These are phyloP conservation scores for Beroe forskalii DNA, from an alignment of 37 sponge, comb jelly and placozoan genomes.

Conservation along the genomic window DNA sequence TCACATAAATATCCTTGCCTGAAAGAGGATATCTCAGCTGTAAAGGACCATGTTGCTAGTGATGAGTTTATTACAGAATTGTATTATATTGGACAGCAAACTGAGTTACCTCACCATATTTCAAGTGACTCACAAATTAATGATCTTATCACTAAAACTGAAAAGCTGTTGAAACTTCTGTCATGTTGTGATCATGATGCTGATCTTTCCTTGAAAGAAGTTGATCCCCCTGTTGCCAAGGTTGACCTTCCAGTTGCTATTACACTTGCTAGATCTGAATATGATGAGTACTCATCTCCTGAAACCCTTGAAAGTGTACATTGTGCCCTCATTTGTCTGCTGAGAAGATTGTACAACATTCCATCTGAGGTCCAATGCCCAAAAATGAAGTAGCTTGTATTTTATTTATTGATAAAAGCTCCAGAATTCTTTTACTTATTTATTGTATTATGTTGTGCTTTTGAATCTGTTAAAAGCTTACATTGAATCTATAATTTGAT, in stretches of 20 bases:
- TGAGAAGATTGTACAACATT: not conserved
- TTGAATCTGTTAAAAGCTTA: too few species aligned
- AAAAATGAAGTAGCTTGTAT: not conserved
- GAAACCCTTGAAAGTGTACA: constrained; percentile 75
- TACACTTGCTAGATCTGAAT: constrained; percentile 70
- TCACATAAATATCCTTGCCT: not conserved
- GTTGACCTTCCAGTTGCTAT: not conserved
- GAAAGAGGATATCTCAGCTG: not conserved
- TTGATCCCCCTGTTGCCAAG: too few species aligned
- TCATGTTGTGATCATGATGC: not conserved
- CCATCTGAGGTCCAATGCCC: not conserved
- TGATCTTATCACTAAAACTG: constrained; percentile 1
- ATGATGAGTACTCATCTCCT: constrained; percentile 78
- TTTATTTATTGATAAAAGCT: too few species aligned
- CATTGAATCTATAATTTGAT: too few species aligned
- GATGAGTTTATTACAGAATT: constrained; percentile 13
- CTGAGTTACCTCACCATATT: constrained; percentile 80
- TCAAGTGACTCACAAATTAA: constrained; percentile 67
- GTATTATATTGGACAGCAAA: constrained; percentile 59
- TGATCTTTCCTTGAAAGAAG: too few species aligned
- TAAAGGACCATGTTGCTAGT: not conserved
- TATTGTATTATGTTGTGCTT: too few species aligned
- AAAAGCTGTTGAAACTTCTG: constrained; percentile 19
- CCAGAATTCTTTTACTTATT: too few species aligned
- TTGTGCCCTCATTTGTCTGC: constrained; percentile 36